phyloP scores from a whole-genome alignment of 2,113 vertebrate species.

The Trogon surrucura region DNA sequence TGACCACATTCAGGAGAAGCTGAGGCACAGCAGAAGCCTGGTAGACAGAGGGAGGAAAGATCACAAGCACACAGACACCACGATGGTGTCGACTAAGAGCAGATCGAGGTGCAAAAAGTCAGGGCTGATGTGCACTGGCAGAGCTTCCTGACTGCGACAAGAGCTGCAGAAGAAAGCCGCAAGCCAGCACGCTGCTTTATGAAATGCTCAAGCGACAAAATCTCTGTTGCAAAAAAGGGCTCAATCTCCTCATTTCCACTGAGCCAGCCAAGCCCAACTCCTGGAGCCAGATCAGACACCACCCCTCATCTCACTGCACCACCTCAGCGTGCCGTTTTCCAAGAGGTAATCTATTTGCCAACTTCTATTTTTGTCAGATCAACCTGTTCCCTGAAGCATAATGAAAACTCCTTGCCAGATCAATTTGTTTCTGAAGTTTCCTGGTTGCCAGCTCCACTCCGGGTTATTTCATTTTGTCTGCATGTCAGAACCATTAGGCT shows the following conservation, averaged over 20 bases:
- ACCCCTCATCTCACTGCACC: not conserved
- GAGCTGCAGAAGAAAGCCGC: fast-evolving
- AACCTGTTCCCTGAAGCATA: constrained; percentile 63
- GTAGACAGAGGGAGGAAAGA: not conserved
- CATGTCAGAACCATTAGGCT: constrained; percentile 56
- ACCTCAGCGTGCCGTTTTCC: not conserved
- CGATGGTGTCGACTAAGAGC: fast-evolving
- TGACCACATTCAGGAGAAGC: not conserved
- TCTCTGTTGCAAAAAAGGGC: not conserved
- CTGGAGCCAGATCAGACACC: constrained; percentile 5
- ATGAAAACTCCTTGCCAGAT: constrained; percentile 65
- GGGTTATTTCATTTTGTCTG: constrained; percentile 46
- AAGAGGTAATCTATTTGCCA: constrained; percentile 53
- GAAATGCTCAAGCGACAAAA: constrained; percentile 12
- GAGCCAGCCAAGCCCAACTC: not conserved
- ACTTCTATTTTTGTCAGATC: constrained; percentile 64
- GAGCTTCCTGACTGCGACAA: not conserved
- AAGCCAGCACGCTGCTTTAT: not conserved
- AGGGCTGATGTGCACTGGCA: constrained; percentile 18
- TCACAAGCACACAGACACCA: not conserved
- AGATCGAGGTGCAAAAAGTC: not conserved
- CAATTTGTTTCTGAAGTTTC: constrained; percentile 60
- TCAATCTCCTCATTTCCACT: not conserved
- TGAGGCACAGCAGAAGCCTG: not conserved
- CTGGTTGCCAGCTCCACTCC: constrained; percentile 51